phyloP scores from a whole-genome alignment of 2,888 invertebrate species.

The Xanthia togata region DNA sequence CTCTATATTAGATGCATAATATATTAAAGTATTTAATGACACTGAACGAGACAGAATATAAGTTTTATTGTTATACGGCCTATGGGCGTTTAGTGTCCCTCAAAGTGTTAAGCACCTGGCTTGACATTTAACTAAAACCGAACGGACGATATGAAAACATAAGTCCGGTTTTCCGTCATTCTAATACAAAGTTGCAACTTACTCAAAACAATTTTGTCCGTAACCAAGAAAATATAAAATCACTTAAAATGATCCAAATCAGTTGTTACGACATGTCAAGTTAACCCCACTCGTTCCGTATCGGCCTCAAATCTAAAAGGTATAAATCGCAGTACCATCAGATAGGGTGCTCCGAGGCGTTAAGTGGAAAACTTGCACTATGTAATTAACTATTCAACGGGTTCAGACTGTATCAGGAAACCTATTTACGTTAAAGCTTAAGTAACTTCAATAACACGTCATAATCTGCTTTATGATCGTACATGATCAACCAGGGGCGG shows the following conservation, averaged over 20 bases:
- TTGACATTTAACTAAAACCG: not conserved
- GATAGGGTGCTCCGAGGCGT: conserved; percentile 80
- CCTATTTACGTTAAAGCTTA: conserved; percentile 76
- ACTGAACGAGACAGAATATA: too few species aligned
- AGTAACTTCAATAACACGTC: conserved; percentile 53
- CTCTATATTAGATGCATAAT: too few species aligned
- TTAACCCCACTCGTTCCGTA: conserved; percentile 62
- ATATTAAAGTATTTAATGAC: too few species aligned
- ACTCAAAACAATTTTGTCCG: not conserved
- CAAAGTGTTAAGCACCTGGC: not conserved
- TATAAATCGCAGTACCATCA: conserved; percentile 80
- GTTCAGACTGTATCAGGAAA: conserved; percentile 65
- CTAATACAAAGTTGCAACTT: not conserved
- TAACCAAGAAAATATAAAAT: conserved; percentile 36
- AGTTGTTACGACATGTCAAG: conserved; percentile 63
- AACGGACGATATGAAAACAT: not conserved
- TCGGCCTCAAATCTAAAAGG: conserved; percentile 75
- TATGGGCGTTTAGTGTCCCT: too few species aligned
- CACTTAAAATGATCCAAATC: conserved; percentile 59
- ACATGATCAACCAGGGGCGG: too few species aligned
- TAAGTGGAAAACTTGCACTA: conserved; percentile 86
- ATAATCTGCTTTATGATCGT: conserved; percentile 6
- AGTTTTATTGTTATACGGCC: too few species aligned
- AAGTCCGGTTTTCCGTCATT: not conserved
- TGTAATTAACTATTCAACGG: conserved; percentile 87